Conservation (phyloP, 2,797 vertebrate genomes). For the Coracias cyanogaster region DNA sequence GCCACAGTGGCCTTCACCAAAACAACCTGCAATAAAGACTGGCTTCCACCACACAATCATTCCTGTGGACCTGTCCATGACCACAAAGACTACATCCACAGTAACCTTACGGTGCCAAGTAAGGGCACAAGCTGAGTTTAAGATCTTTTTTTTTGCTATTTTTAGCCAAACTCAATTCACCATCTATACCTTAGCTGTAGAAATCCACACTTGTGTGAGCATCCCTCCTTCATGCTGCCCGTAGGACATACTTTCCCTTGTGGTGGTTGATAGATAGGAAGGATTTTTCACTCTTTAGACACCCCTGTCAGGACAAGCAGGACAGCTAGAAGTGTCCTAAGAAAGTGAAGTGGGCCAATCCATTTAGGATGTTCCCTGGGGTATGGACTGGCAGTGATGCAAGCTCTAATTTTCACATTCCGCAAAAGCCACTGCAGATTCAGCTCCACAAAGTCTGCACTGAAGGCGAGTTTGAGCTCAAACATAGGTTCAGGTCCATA, state of each 20-base stretch:
- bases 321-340: background rate
- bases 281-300: background rate
- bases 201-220: background rate
- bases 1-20: rapidly evolving
- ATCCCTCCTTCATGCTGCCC: background rate
- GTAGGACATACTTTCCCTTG: background rate
- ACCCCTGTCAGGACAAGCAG: background rate
- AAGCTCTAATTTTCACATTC: background rate
- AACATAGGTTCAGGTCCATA: background rate
- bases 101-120: background rate
- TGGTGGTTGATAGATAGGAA: background rate
- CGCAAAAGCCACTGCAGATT: background rate
- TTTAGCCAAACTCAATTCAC: background rate
- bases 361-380: background rate
- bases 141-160: background rate
- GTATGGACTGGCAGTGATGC: background rate
- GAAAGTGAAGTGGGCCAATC: background rate
- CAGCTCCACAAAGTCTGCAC: background rate
- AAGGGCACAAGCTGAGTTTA: background rate
- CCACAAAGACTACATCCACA: background rate
- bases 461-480: background rate
- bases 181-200: background rate
- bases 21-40: background rate
- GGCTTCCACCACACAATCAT: background rate
- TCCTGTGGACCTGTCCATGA: background rate